Evolutionary conservation across 92 coral and sea anemone genomes (phyloP).

Genomic region (Phymanthus crucifer): DNA sequence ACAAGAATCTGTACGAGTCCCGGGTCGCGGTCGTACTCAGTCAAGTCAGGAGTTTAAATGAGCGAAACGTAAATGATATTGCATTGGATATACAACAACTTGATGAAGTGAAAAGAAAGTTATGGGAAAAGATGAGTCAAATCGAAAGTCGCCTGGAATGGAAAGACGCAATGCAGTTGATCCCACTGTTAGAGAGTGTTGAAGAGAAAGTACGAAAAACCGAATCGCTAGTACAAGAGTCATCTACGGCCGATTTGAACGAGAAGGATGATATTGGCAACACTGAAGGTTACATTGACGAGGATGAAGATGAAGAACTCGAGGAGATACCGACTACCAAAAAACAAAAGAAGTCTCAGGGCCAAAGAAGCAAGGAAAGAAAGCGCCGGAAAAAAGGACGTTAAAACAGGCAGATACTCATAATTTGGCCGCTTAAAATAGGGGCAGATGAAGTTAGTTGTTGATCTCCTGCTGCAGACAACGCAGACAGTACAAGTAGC

Average conservation of each 20-base stretch:
- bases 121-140: constrained; percentile 3
- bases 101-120: neutral
- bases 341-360: constrained; percentile 16
- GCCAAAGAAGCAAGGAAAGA: neutral
- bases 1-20: constrained; percentile 21
- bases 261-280: neutral
- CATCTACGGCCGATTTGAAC: neutral
- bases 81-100: constrained; percentile 39
- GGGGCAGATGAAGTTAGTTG: neutral
- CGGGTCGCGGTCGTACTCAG: constrained; percentile 26
- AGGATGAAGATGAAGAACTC: neutral
- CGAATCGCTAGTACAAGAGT: constrained; percentile 4
- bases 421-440: neutral
- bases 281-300: neutral
- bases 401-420: neutral
- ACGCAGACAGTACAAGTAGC: too few species aligned
- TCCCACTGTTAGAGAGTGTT: neutral
- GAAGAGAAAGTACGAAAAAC: constrained; percentile 18
- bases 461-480: neutral
- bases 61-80: neutral
- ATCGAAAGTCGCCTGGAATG: constrained; percentile 28
- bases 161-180: constrained; percentile 18
- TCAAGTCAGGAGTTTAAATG: constrained; percentile 17
- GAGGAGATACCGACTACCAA: neutral
- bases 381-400: neutral